A percentile compares a stretch with the other conserved stretches of the same genome.
Conservation (phyloP, 2,113 vertebrate genomes). For the Mormyrus lacerda region DNA sequence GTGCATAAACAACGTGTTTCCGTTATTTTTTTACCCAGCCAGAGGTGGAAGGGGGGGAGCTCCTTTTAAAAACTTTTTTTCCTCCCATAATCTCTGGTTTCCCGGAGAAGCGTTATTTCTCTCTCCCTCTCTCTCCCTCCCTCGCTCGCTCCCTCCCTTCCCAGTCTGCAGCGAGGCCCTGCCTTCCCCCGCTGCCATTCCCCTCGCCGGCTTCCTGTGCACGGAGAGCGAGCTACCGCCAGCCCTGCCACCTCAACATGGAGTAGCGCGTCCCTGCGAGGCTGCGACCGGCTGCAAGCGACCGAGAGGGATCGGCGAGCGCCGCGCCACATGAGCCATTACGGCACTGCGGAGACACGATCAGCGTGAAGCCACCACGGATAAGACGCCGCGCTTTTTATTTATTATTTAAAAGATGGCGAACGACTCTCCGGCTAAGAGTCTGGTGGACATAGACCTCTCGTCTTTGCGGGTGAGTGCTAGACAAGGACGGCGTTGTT, state of each 20-base stretch:
- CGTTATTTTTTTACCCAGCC: conserved; percentile 34
- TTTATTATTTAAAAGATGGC: conserved; percentile 73
- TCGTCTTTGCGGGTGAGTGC: conserved; percentile 82
- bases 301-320: conserved; percentile 34
- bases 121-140: background rate
- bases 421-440: conserved; percentile 93
- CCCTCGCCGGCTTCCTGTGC: conserved; percentile 48
- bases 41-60: conserved; percentile 22
- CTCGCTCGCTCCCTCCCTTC: background rate
- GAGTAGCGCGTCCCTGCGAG: conserved; percentile 47
- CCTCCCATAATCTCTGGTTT: background rate
- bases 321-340: conserved; percentile 40
- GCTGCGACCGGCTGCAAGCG: conserved; percentile 10
- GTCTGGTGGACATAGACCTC: conserved; percentile 90
- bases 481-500: conserved; percentile 23
- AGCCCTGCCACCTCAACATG: conserved; percentile 64
- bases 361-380: conserved; percentile 38
- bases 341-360: background rate
- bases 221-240: conserved; percentile 26
- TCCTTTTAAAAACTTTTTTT: conserved; percentile 13
- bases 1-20: conserved; percentile 2
- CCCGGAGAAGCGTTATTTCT: background rate
- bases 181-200: conserved; percentile 42
- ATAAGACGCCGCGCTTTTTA: conserved; percentile 25
- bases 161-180: conserved; percentile 31